Percentiles rank a stretch among this genome's conserved stretches.
Evolutionary conservation across 2,797 vertebrate species (phyloP).

Genomic region (Prunella strophiata): DNA sequence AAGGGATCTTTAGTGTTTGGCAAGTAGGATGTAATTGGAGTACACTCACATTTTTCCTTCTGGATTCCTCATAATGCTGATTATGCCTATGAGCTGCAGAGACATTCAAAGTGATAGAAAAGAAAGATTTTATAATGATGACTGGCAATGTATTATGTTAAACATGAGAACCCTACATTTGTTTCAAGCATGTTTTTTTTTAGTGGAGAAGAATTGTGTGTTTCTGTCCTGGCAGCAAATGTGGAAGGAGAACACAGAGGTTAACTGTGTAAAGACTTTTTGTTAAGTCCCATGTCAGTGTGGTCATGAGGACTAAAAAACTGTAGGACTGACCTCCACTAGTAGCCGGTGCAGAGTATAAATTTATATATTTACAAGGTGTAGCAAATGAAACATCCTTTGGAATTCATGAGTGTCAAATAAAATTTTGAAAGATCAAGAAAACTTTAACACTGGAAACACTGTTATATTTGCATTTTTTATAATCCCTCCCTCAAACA

Average conservation of each 20-base stretch:
- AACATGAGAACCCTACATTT: background rate
- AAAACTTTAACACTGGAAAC: background rate
- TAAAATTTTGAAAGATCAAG: background rate
- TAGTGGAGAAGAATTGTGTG: background rate
- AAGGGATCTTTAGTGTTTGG: background rate
- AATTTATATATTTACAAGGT: background rate
- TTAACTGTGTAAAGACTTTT: background rate
- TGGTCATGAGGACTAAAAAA: background rate
- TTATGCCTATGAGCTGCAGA: background rate
- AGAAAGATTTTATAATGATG: background rate
- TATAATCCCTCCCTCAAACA: rapidly evolving
- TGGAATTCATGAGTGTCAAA: background rate
- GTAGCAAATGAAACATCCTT: background rate
- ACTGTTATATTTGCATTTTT: background rate
- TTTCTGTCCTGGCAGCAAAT: background rate
- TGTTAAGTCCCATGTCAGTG: too few species aligned
- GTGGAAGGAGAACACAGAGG: background rate
- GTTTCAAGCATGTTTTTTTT: background rate
- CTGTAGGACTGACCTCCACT: background rate
- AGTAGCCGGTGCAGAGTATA: background rate
- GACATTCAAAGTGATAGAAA: background rate
- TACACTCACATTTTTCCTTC: background rate
- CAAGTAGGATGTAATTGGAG: background rate
- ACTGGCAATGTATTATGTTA: background rate
- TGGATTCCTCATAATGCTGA: background rate